Evolutionary conservation across 2,888 invertebrate species (phyloP).

Genomic region (Dyspetes luteomarginatus): DNA sequence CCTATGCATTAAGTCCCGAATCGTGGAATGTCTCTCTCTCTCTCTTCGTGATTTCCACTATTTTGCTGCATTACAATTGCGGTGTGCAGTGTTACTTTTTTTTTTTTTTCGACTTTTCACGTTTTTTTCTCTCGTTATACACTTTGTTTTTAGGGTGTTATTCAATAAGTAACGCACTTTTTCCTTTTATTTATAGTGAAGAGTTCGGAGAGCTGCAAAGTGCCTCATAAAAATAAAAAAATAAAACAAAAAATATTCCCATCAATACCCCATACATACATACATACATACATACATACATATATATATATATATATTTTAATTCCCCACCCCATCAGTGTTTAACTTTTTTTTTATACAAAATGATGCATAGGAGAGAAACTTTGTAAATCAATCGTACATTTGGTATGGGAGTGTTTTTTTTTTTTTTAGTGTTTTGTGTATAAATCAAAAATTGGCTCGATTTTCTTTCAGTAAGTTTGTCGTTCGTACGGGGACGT

Average conservation of each 20-base stretch:
- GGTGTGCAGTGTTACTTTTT: conserved; percentile 71
- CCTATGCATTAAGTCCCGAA: conserved; percentile 82
- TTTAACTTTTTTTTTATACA: conserved; percentile 52
- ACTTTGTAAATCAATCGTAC: conserved; percentile 77
- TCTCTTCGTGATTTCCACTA: conserved; percentile 80
- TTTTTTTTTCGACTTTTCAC: conserved; percentile 11
- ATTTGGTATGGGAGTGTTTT: conserved; percentile 53
- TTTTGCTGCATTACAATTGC: conserved; percentile 78
- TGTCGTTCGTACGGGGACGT: neutral
- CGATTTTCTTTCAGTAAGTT: neutral
- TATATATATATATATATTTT: conserved; percentile 12
- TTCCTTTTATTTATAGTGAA: conserved; percentile 72
- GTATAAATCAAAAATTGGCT: too few species aligned
- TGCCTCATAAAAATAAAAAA: conserved; percentile 49
- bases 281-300: neutral
- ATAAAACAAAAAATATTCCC: conserved; percentile 41
- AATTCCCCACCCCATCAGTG: conserved; percentile 40
- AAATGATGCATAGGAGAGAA: conserved; percentile 76
- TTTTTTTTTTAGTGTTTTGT: neutral
- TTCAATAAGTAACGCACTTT: conserved; percentile 76
- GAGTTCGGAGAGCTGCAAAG: conserved; percentile 76
- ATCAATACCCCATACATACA: conserved; percentile 27
- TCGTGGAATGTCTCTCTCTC: conserved; percentile 81
- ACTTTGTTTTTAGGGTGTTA: conserved; percentile 79
- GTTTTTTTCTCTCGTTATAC: conserved; percentile 73